Conservation (phyloP, 2,113 vertebrate species). For the Cavia aperea region DNA sequence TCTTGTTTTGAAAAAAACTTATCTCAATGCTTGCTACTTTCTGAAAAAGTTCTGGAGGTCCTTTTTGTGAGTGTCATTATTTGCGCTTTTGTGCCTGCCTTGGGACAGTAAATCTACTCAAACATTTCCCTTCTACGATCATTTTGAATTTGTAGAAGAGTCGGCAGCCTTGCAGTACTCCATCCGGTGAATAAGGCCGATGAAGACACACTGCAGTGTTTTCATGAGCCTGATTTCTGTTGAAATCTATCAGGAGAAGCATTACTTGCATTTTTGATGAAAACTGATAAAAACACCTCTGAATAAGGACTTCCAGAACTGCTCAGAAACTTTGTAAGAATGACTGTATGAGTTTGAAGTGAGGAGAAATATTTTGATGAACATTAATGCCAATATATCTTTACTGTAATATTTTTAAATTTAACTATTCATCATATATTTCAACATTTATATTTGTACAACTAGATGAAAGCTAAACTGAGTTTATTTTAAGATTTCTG, state of each 20-base stretch:
- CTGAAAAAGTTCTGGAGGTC: neutral
- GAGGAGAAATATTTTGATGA: neutral
- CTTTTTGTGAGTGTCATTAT: neutral
- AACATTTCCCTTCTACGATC: neutral
- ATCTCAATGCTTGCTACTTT: neutral
- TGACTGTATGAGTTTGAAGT: neutral
- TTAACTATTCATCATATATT: neutral
- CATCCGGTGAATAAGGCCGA: neutral
- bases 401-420: neutral
- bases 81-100: neutral
- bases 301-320: neutral
- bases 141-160: neutral
- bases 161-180: neutral
- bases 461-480: neutral
- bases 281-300: neutral
- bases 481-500: neutral
- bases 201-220: neutral
- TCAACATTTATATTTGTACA: neutral
- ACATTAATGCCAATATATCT: neutral
- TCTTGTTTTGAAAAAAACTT: neutral
- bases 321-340: neutral
- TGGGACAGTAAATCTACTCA: neutral
- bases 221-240: neutral
- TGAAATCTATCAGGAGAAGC: neutral
- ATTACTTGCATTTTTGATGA: neutral